Base-by-base conservation (phyloP, 2,888 invertebrate genomes). In the Pseudoips prasinana region DNA sequence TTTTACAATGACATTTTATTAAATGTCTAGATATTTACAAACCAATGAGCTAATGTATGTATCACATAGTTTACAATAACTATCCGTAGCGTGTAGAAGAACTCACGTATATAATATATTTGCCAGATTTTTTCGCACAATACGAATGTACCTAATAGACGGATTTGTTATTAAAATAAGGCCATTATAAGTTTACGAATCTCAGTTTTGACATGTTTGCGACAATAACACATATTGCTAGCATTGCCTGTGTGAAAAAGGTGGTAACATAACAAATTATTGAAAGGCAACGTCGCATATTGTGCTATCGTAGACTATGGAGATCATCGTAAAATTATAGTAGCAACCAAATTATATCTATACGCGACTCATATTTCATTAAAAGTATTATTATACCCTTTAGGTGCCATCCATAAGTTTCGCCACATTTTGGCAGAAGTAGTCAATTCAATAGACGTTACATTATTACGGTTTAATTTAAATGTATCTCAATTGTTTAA, bases 41-140 rank as follows among this genome's bases (percentile, higher is more conserved):
- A 39, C 33, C 18, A 40, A 38, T 38, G 29, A 25, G 14, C 29
- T 25, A 22, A 30, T 19, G 24, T 29, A 22, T 25, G 19, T 36
- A 33, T 25, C 51, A 10, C 39, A 37, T 26, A 25, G 29, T 33
- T 33, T 39, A 44, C 36, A 37, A 26, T 35, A 30, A 31, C 29
- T 25, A 38, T 47, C 58, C 55, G 58, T 57, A 55, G 58, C 51
- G 44, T 58, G 58, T 55, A 40, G 48, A 46, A 45, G 48, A 52
- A 52, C 44, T 47, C 39, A 47, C 44, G 47, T 44, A 47, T 33
- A 32, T 39, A 30, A 41, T 20, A 34, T 39, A 29, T 49, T 14
- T 14, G 14, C 5, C 14, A 14, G 44, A 32, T 31, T 30, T 41
- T 43, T 27, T 27, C 30, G 35, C 39, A 39, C 36, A 36, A 44